Conservation (phyloP, 92 coral and sea anemone species). For the Anthopleura xanthogrammica region DNA sequence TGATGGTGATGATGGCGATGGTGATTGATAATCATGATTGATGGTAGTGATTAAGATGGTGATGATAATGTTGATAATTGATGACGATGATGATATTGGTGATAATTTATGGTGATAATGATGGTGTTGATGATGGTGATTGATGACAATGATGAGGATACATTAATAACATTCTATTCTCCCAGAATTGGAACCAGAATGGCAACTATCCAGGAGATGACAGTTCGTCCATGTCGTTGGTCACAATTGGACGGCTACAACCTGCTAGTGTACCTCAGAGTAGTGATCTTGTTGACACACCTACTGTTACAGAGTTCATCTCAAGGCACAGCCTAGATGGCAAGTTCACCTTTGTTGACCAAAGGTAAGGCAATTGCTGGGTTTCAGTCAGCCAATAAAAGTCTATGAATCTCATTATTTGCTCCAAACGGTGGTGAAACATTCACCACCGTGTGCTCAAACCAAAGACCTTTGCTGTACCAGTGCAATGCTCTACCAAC, state of each 20-base stretch:
- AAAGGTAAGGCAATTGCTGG: slow-evolving; percentile 59
- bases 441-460: too few species aligned
- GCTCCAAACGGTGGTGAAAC: too few species aligned
- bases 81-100: neutral
- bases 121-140: neutral
- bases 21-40: neutral
- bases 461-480: too few species aligned
- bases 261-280: slow-evolving; percentile 89
- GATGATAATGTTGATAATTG: neutral
- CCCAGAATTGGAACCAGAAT: slow-evolving; percentile 36
- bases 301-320: slow-evolving; percentile 86
- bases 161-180: neutral
- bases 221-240: slow-evolving; percentile 63
- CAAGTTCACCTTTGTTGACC: slow-evolving; percentile 94
- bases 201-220: slow-evolving; percentile 39
- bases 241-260: slow-evolving; percentile 91
- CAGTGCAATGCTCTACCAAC: too few species aligned
- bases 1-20: neutral
- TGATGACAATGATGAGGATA: neutral
- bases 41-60: neutral
- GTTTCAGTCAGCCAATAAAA: neutral
- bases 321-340: slow-evolving; percentile 97
- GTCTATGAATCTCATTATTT: too few species aligned
- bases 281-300: slow-evolving; percentile 67
- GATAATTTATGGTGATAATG: neutral